phyloP scores from a whole-genome alignment of 2,888 invertebrate species.

The Trichogramma evanescens region DNA sequence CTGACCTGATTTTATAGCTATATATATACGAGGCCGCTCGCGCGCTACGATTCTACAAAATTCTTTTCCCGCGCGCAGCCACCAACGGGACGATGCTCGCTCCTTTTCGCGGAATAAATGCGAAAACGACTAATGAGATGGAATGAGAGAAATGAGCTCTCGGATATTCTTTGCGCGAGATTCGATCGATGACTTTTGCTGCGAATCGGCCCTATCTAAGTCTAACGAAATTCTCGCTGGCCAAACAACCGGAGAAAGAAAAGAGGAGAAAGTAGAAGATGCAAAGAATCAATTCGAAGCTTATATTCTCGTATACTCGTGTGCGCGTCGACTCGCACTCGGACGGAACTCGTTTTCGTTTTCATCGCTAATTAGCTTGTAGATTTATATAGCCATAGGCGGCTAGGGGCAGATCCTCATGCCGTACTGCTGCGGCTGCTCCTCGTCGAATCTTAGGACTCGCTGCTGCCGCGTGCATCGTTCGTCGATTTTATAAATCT shows the following conservation, averaged over 20 bases:
- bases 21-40: constrained; percentile 8
- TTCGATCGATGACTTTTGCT: constrained; percentile 1
- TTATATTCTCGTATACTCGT: no score
- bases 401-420: constrained; percentile 21
- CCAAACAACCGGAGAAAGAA: background rate
- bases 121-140: constrained; percentile 10
- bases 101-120: constrained; percentile 8
- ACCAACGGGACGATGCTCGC: background rate
- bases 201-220: no score
- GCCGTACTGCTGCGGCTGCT: no score
- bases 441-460: no score
- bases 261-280: constrained; percentile 18
- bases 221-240: no score
- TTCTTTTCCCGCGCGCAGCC: constrained; percentile 10
- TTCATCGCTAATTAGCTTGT: constrained; percentile 48
- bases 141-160: background rate
- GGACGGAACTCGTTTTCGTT: constrained; percentile 48
- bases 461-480: no score
- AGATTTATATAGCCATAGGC: background rate
- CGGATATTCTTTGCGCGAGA: background rate
- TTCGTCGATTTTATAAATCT: no score
- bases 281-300: constrained; percentile 27
- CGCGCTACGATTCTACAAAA: background rate
- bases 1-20: constrained; percentile 34
- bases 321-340: no score